Evolutionary conservation across 2,113 vertebrate genomes (phyloP), one percentile per base, ranked within the genome.

Genomic region (Pollachius pollachius): DNA sequence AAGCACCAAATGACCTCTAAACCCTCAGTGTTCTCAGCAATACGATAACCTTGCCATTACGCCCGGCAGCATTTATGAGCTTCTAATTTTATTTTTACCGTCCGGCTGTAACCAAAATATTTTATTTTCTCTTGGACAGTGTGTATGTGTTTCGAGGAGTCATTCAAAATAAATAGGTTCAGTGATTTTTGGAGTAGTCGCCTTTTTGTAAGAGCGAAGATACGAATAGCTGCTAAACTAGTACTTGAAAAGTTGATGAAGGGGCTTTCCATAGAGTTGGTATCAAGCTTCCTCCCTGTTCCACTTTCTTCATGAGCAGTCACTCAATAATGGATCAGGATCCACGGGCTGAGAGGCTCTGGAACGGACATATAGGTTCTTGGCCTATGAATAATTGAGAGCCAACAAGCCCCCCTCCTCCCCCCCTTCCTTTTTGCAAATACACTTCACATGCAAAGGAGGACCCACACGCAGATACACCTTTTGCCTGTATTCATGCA

Each of bases 361-460:
- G 78, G 68, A 86, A 80, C 79, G 81, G 85, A 84, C 81, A 76
- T 80, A 69, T 80, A 73, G 79, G 80, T 80, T 85, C 76, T 86
- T 88, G 84, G 74, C 74, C 80, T 68, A 79, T 89, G 70, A 91
- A 89, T 91, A 87, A 89, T 90, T 88, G 67, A 90, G 85, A 68
- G 16, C 1, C 0, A 34, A 73, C 72, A 78, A 78, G 69, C 72
- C 76, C 77, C 68, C 77, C 81, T 75, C 76, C 68, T 76, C 81
- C 78, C 69, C 63, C 73, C 76, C 77, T 67, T 76, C 81, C 78
- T 71, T 61, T 82, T 84, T 71, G 70, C 75, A 85, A 85, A 89
- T 76, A 83, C 66, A 72, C 71, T 80, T 76, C 68, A 41, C 70
- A 76, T 82, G 81, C 77, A 76, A 80, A 88, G 78, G 79, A 85